phyloP scores from a whole-genome alignment of 2,888 invertebrate genomes.

The Rhabditophanes sp. region DNA sequence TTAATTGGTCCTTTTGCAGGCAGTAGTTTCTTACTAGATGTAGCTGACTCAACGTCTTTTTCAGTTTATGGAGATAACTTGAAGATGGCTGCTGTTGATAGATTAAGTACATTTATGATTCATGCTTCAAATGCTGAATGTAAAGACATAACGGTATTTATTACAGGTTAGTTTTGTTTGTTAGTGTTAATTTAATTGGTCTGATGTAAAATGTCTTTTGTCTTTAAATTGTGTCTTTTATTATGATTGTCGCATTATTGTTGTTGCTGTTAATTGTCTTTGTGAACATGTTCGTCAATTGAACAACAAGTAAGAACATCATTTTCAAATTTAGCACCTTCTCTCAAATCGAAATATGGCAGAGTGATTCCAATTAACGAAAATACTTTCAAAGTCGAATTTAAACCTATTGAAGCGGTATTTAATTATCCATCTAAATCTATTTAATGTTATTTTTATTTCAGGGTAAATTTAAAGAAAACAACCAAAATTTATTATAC shows the following conservation, averaged over 20 bases:
- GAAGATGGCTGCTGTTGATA: constrained; percentile 50
- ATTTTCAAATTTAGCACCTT: constrained; percentile 43
- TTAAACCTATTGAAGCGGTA: constrained; percentile 52
- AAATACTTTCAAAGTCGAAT: constrained; percentile 48
- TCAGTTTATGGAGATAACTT: constrained; percentile 55
- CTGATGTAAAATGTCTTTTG: background rate
- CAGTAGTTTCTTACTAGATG: constrained; percentile 45
- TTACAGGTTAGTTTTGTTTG: constrained; percentile 39
- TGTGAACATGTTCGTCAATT: constrained; percentile 2
- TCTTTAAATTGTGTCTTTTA: constrained; percentile 1
- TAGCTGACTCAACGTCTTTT: constrained; percentile 48
- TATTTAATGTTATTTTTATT: no score
- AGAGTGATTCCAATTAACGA: constrained; percentile 38
- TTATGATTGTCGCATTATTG: constrained; percentile 3
- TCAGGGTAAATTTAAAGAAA: no score
- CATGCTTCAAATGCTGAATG: constrained; percentile 47
- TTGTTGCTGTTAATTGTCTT: background rate
- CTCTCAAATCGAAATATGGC: constrained; percentile 44
- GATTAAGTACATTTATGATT: constrained; percentile 52
- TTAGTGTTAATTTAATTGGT: constrained; percentile 3
- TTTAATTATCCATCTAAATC: no score
- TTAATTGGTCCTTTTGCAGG: constrained; percentile 23
- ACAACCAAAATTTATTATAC: no score
- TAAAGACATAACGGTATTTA: constrained; percentile 44
- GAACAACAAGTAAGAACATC: background rate